These are phyloP conservation scores for Drosophila fungiperda DNA, from an alignment of 2,888 invertebrate genomes.

Conservation along the genomic window DNA sequence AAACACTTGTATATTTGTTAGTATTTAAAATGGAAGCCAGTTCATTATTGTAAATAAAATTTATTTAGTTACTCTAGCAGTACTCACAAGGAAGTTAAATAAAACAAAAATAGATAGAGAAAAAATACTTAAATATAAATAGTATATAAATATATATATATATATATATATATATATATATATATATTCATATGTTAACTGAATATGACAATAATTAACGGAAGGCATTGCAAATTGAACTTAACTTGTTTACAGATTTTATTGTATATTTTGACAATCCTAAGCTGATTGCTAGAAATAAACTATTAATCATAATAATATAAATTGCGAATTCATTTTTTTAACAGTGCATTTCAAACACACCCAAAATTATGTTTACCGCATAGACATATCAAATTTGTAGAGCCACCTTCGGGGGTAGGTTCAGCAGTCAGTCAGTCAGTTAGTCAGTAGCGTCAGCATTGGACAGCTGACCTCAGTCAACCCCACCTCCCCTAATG, in stretches of 20 bases:
- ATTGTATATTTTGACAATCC: neutral
- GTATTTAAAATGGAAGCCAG: neutral
- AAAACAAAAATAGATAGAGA: neutral
- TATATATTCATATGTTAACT: too few species aligned
- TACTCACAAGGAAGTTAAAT: neutral
- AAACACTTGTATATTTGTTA: neutral
- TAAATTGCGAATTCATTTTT: neutral
- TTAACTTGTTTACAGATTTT: neutral
- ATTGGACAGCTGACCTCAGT: constrained; percentile 57
- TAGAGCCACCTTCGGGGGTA: constrained; percentile 52
- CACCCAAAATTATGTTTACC: constrained; percentile 67
- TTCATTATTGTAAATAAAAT: neutral
- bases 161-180: too few species aligned
- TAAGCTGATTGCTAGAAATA: neutral
- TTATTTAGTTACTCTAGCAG: neutral
- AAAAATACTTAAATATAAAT: too few species aligned
- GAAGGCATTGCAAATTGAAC: neutral
- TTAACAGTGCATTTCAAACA: constrained; percentile 41
- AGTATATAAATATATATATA: too few species aligned
- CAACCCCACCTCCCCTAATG: constrained; percentile 5
- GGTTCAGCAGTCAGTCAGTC: constrained; percentile 12
- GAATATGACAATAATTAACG: neutral
- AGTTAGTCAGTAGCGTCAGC: constrained; percentile 27
- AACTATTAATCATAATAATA: neutral
- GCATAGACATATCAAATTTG: constrained; percentile 63